phyloP scores from a whole-genome alignment of 1,140 invertebrate genomes.

The Hesperophylax magnus region DNA sequence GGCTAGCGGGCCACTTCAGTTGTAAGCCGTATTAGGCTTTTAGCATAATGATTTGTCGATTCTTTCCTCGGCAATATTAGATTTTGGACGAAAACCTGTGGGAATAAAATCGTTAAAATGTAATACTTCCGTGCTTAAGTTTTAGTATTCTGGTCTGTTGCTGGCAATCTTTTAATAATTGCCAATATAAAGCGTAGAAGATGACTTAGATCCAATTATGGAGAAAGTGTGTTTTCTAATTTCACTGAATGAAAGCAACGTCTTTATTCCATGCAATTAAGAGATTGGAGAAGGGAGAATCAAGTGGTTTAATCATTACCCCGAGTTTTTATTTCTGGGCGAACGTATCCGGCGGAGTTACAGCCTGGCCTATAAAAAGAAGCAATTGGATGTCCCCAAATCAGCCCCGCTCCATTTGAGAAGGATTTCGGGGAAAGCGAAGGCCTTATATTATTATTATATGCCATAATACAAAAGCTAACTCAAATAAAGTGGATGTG shows the following conservation, averaged over 20 bases:
- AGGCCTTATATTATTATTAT: constrained; percentile 13
- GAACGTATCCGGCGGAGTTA: not conserved
- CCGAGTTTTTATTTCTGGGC: constrained; percentile 1
- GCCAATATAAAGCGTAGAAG: too few relatives aligned
- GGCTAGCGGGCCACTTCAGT: not conserved
- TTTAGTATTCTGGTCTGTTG: too few relatives aligned
- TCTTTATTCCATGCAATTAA: not conserved
- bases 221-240: too few relatives aligned
- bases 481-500: constrained; percentile 32
- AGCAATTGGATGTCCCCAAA: constrained; percentile 12
- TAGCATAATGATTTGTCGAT: constrained; percentile 44
- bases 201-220: too few relatives aligned
- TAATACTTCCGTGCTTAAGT: too few relatives aligned
- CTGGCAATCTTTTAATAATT: too few relatives aligned
- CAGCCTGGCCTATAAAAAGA: constrained; percentile 15
- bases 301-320: constrained; percentile 16
- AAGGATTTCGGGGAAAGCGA: constrained; percentile 5
- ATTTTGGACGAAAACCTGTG: constrained; percentile 12
- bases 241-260: too few relatives aligned
- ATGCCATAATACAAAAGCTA: constrained; percentile 13
- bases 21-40: constrained; percentile 44
- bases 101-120: not conserved
- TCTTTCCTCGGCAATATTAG: not conserved
- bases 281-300: not conserved
- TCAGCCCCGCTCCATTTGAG: constrained; percentile 22